Percentiles rank a stretch among this genome's conserved stretches.
Evolutionary conservation across 2,888 invertebrate genomes (phyloP).

Genomic region (Cryptus viduatorius): DNA sequence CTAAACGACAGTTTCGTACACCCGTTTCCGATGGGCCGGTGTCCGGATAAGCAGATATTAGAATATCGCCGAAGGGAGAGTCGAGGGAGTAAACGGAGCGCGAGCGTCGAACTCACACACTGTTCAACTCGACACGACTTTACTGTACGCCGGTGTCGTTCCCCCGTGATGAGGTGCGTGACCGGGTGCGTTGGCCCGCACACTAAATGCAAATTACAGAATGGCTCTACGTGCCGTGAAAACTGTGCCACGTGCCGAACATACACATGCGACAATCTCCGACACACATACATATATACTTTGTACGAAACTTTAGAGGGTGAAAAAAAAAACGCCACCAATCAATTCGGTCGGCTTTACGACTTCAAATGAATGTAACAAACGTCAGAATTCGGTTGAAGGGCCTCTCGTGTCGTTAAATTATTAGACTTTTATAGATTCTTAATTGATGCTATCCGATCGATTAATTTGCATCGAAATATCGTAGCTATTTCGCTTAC

Average conservation of each 20-base stretch:
- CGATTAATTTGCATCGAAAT: no score
- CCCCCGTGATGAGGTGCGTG: slow-evolving; percentile 69
- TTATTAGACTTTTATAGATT: not conserved
- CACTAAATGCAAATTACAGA: slow-evolving; percentile 76
- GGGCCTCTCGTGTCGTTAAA: not conserved
- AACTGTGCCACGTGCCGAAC: slow-evolving; percentile 76
- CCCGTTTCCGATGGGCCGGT: not conserved
- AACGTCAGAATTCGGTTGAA: slow-evolving; percentile 14
- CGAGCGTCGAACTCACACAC: slow-evolving; percentile 18
- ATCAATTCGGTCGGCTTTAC: not conserved
- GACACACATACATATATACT: not conserved
- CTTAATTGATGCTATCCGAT: no score
- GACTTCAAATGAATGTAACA: slow-evolving; percentile 47
- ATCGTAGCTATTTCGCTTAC: no score
- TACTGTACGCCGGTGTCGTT: slow-evolving; percentile 26
- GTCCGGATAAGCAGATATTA: slow-evolving; percentile 31
- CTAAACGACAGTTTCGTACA: not conserved
- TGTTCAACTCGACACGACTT: slow-evolving; percentile 24
- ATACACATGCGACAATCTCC: slow-evolving; percentile 22
- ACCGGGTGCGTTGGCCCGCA: slow-evolving; percentile 72
- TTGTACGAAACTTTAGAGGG: slow-evolving; percentile 25
- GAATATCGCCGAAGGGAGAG: slow-evolving; percentile 50
- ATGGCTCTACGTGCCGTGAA: slow-evolving; percentile 73
- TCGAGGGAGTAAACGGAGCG: slow-evolving; percentile 23
- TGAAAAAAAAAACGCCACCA: not conserved